Conservation (phyloP, 92 coral and sea anemone species). For the Desmophyllum pertusum region DNA sequence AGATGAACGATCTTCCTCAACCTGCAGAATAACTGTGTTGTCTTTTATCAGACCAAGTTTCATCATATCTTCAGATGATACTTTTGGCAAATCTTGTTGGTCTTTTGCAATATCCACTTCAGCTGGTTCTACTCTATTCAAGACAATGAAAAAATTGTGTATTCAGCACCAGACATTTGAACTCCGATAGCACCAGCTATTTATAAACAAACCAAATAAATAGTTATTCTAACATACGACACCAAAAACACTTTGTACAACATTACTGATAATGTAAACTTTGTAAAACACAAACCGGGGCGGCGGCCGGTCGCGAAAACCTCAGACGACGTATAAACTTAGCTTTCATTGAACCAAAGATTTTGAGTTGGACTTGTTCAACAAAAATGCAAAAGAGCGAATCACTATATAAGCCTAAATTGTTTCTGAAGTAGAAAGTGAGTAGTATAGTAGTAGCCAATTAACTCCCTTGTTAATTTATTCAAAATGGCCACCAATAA, state of each 20-base stretch:
- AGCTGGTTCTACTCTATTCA: slow-evolving; percentile 12
- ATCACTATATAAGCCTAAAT: too few relatives aligned
- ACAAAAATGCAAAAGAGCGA: too few relatives aligned
- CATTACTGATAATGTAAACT: too few relatives aligned
- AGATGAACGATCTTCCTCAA: slow-evolving; percentile 18
- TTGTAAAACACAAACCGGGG: background rate
- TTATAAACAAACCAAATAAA: slow-evolving; percentile 2
- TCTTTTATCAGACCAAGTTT: slow-evolving; percentile 9
- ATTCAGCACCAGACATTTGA: background rate
- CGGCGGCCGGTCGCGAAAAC: background rate
- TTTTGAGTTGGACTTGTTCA: too few relatives aligned
- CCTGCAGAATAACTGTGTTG: slow-evolving; percentile 22
- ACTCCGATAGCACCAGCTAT: background rate
- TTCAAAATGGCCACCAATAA: too few relatives aligned
- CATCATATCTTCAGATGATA: slow-evolving; percentile 21
- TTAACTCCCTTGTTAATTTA: too few relatives aligned
- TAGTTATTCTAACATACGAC: background rate
- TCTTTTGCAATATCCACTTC: background rate
- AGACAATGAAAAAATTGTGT: background rate
- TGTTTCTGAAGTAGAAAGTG: too few relatives aligned
- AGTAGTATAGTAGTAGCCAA: too few relatives aligned
- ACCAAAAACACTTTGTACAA: slow-evolving; percentile 1
- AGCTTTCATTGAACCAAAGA: too few relatives aligned
- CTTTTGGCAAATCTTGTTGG: slow-evolving; percentile 8
- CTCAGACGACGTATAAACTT: too few relatives aligned